phyloP scores from a whole-genome alignment of 2,888 invertebrate genomes.

The Galerucella pusilla region DNA sequence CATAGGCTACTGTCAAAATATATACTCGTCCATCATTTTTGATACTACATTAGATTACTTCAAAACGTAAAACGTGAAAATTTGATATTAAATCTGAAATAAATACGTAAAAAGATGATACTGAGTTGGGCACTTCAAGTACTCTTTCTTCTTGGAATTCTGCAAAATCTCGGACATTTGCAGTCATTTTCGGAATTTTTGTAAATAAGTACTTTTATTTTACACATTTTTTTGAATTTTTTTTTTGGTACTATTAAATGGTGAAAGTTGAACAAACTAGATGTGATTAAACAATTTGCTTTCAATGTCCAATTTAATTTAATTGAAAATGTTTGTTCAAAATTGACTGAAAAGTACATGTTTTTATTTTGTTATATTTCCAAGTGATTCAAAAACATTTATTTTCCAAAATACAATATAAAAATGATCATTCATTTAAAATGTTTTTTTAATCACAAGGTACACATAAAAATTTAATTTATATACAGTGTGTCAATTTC shows the following conservation, averaged over 20 bases:
- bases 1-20: too few relatives aligned
- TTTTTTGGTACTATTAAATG: neutral
- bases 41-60: too few relatives aligned
- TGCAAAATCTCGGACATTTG: neutral
- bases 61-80: too few relatives aligned
- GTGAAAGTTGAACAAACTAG: neutral
- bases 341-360: neutral
- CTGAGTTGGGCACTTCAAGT: slow-evolving; percentile 13
- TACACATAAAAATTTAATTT: neutral
- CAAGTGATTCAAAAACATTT: neutral
- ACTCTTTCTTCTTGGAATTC: slow-evolving; percentile 28
- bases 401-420: neutral
- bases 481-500: neutral
- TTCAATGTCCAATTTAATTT: neutral
- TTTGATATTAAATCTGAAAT: too few relatives aligned
- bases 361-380: neutral
- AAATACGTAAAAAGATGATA: neutral
- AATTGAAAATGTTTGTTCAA: neutral
- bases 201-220: neutral
- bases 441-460: neutral
- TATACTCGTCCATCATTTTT: too few relatives aligned
- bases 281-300: neutral
- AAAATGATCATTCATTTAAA: neutral
- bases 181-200: neutral
- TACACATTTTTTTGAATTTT: neutral